Percentiles rank a stretch among this genome's conserved stretches.
Evolutionary conservation across 2,888 invertebrate species (phyloP).

Genomic region (Pristionchus entomophagus): DNA sequence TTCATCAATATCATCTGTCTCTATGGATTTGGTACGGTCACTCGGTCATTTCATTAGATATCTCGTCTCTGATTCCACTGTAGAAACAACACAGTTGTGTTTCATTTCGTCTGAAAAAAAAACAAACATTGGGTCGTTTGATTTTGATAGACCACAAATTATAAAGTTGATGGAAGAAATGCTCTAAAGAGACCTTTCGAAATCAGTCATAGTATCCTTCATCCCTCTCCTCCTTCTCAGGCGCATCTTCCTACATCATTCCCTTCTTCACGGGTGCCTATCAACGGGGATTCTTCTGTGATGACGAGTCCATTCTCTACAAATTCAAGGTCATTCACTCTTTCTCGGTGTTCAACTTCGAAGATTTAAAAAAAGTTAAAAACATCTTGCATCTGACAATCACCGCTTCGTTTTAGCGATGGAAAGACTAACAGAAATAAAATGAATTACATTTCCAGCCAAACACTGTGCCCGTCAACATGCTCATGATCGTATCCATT

Average conservation of each 20-base stretch:
- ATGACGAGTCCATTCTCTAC: conserved; percentile 61
- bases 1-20: conserved; percentile 56
- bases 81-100: background rate
- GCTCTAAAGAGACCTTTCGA: too few relatives aligned
- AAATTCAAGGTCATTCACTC: conserved; percentile 48
- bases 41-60: background rate
- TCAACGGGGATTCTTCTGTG: conserved; percentile 64
- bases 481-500: conserved; percentile 9
- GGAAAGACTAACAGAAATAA: too few relatives aligned
- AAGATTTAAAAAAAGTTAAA: background rate
- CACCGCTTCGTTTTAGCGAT: too few relatives aligned
- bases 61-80: background rate
- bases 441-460: background rate
- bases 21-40: conserved; percentile 62
- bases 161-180: too few relatives aligned
- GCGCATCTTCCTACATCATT: conserved; percentile 54
- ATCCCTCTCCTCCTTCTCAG: conserved; percentile 50
- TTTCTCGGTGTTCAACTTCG: background rate
- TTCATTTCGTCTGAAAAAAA: background rate
- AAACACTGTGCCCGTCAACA: conserved; percentile 23
- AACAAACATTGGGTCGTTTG: background rate
- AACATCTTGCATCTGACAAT: too few relatives aligned
- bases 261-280: conserved; percentile 55
- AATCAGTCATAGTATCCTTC: background rate
- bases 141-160: too few relatives aligned